These are phyloP conservation scores for Plectropomus leopardus DNA, from an alignment of 2,113 vertebrate genomes.

Conservation along the genomic window DNA sequence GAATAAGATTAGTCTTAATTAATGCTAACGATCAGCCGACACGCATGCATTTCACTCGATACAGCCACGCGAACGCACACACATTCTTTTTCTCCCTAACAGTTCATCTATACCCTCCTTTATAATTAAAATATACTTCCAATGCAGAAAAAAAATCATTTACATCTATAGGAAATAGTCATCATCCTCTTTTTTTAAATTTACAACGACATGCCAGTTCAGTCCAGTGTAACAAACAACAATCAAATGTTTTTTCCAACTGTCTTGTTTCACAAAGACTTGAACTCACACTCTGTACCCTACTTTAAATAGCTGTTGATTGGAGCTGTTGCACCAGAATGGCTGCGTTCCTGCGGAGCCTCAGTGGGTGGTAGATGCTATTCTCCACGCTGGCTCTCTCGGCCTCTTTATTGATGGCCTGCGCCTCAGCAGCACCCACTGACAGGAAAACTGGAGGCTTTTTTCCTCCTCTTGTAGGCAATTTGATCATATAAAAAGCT, in stretches of 20 bases:
- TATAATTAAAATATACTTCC: neutral
- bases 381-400: slow-evolving; percentile 58
- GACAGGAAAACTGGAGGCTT: slow-evolving; percentile 29
- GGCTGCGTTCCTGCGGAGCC: slow-evolving; percentile 49
- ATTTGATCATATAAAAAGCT: slow-evolving; percentile 26
- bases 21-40: slow-evolving; percentile 62
- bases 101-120: neutral
- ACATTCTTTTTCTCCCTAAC: neutral
- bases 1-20: slow-evolving; percentile 76
- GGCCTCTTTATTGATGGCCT: slow-evolving; percentile 59
- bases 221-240: neutral
- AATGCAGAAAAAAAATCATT: neutral
- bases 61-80: neutral
- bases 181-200: neutral
- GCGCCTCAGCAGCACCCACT: slow-evolving; percentile 45
- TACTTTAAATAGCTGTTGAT: slow-evolving; percentile 65
- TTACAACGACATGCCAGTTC: neutral
- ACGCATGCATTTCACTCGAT: slow-evolving; percentile 1
- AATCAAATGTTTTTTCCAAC: neutral
- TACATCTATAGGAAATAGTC: neutral
- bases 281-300: slow-evolving; percentile 16
- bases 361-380: slow-evolving; percentile 67
- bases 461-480: slow-evolving; percentile 35
- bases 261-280: slow-evolving; percentile 17
- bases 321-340: slow-evolving; percentile 66